A percentile compares a stretch with the other conserved stretches of the same genome.
Evolutionary conservation across 2,888 invertebrate genomes (phyloP).

Genomic region (Lumbricus terrestris): DNA sequence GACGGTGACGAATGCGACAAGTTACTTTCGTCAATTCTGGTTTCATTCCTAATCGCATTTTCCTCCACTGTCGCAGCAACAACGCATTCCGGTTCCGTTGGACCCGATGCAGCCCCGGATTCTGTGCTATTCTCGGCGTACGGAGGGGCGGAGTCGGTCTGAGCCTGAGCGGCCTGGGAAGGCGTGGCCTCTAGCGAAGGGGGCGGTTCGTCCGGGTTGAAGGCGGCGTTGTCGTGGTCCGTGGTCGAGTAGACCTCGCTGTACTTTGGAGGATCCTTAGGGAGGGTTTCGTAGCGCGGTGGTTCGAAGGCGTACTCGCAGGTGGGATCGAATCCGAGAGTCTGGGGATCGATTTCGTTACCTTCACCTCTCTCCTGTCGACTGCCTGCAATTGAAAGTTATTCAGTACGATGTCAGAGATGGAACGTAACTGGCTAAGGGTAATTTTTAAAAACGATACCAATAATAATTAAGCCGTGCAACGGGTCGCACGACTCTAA

Average conservation of each 20-base stretch:
- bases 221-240: not conserved
- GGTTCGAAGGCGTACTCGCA: constrained; percentile 16
- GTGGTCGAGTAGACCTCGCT: not conserved
- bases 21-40: not conserved
- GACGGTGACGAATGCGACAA: constrained; percentile 7
- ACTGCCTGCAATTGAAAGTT: not conserved
- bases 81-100: not conserved
- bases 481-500: too few species aligned
- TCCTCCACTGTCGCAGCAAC: not conserved
- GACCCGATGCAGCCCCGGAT: not conserved
- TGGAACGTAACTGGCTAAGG: too few species aligned
- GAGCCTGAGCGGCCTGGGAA: not conserved
- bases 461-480: too few species aligned
- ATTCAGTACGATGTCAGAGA: too few species aligned
- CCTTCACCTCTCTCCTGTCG: constrained; percentile 6
- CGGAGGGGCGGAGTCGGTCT: not conserved
- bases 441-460: too few species aligned
- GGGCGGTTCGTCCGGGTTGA: not conserved
- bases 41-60: not conserved
- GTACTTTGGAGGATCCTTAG: not conserved
- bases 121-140: too few species aligned
- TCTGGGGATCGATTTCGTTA: not conserved
- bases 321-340: not conserved
- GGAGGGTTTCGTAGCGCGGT: not conserved
- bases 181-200: not conserved